These are phyloP conservation scores for Scleropages formosus DNA, from an alignment of 2,797 vertebrate genomes.

Conservation along the genomic window DNA sequence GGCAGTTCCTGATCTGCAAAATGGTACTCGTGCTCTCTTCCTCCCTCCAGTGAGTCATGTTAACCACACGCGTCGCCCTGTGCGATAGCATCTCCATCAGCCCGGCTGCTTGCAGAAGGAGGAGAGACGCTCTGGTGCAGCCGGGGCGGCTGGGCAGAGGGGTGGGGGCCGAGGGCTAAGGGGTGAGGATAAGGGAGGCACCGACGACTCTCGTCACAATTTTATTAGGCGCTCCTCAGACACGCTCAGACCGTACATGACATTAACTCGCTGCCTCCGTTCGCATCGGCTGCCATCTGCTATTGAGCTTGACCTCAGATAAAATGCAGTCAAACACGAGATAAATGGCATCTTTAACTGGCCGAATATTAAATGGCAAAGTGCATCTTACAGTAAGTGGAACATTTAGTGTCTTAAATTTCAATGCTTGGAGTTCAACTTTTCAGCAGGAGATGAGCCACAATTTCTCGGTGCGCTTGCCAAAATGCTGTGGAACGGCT, in stretches of 20 bases:
- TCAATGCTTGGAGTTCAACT: neutral
- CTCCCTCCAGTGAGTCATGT: slow-evolving; percentile 44
- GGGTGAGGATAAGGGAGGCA: slow-evolving; percentile 33
- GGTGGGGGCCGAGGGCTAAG: no score
- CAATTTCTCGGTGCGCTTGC: neutral
- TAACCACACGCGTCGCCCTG: slow-evolving; percentile 32
- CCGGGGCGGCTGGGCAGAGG: slow-evolving; percentile 32
- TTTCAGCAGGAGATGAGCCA: slow-evolving; percentile 4
- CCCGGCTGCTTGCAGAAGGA: slow-evolving; percentile 41
- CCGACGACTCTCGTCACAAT: neutral
- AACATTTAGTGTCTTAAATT: neutral
- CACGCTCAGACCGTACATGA: neutral
- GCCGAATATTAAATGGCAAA: neutral
- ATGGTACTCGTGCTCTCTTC: slow-evolving; percentile 25
- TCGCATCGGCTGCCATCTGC: neutral
- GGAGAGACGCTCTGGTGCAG: slow-evolving; percentile 22
- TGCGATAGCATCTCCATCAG: slow-evolving; percentile 37
- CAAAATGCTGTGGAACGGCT: neutral
- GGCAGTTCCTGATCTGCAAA: slow-evolving; percentile 27
- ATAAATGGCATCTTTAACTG: neutral
- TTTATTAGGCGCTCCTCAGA: neutral
- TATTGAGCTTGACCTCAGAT: neutral
- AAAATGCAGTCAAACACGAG: neutral
- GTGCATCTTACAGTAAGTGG: neutral
- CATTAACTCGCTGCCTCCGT: neutral